Conservation (phyloP, 2,888 invertebrate species). For the Amphipyra tragopoginis region DNA sequence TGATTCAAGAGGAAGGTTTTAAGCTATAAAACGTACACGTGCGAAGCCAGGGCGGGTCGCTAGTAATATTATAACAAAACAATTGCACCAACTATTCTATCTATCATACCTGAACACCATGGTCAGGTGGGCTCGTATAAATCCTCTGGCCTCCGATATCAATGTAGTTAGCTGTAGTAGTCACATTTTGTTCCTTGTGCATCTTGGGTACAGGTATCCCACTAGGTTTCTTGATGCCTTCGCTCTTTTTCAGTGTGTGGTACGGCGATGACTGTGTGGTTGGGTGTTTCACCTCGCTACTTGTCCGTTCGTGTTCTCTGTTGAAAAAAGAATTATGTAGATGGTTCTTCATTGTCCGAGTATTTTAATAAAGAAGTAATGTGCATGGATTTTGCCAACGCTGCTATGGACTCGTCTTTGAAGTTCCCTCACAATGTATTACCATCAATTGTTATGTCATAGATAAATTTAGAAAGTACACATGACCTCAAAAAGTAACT, state of each 20-base stretch:
- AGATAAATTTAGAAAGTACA: too few species aligned
- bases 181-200: constrained; percentile 83
- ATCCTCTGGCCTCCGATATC: constrained; percentile 87
- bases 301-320: constrained; percentile 87
- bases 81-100: background rate
- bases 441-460: too few species aligned
- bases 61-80: too few species aligned
- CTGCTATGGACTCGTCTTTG: too few species aligned
- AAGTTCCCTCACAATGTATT: too few species aligned
- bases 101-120: constrained; percentile 84
- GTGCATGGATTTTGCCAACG: too few species aligned
- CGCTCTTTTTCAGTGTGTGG: constrained; percentile 83
- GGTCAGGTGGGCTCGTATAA: constrained; percentile 87
- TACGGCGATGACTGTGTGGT: constrained; percentile 85
- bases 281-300: constrained; percentile 85
- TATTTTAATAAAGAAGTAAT: too few species aligned
- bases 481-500: too few species aligned
- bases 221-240: constrained; percentile 82
- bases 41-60: too few species aligned
- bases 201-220: constrained; percentile 85
- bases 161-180: constrained; percentile 83
- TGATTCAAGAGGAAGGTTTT: too few species aligned
- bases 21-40: too few species aligned
- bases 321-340: background rate
- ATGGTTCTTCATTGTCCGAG: background rate